A percentile compares a stretch with the other conserved stretches of the same genome.
Evolutionary conservation across 1,140 invertebrate genomes (phyloP).

Genomic region (Kradibia gibbosae): DNA sequence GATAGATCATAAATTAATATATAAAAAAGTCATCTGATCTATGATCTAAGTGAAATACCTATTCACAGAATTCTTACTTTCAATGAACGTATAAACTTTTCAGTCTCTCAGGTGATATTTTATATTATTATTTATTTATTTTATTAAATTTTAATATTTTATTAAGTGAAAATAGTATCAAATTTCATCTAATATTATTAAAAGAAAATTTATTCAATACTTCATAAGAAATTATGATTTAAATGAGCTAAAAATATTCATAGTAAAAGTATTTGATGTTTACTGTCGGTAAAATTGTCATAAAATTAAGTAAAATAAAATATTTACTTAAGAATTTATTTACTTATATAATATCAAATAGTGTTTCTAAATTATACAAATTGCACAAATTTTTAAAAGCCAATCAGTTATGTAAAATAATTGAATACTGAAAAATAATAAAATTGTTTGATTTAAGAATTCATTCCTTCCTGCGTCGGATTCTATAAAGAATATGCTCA

Average conservation of each 20-base stretch:
- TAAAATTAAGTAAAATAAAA: not conserved
- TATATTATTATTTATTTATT: not conserved
- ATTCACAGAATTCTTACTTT: no score
- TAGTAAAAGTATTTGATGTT: not conserved
- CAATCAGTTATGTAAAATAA: not conserved
- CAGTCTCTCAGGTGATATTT: no score
- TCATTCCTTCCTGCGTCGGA: not conserved
- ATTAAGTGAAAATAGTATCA: not conserved
- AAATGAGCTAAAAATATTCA: conserved; percentile 6
- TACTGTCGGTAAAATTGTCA: not conserved
- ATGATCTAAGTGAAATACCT: no score
- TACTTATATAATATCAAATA: not conserved
- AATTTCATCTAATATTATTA: not conserved
- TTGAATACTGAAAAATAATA: not conserved
- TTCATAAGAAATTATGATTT: not conserved
- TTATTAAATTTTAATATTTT: conserved; percentile 1
- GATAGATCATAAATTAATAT: no score
- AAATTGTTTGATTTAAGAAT: conserved; percentile 2
- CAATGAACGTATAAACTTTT: no score
- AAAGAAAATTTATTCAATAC: not conserved
- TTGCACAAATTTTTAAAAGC: not conserved
- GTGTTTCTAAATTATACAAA: not conserved
- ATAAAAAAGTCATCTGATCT: no score
- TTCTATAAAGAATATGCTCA: not conserved
- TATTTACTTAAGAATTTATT: not conserved